Base-by-base conservation (phyloP, 1,140 invertebrate species). In the Himalopsyche phryganea region DNA sequence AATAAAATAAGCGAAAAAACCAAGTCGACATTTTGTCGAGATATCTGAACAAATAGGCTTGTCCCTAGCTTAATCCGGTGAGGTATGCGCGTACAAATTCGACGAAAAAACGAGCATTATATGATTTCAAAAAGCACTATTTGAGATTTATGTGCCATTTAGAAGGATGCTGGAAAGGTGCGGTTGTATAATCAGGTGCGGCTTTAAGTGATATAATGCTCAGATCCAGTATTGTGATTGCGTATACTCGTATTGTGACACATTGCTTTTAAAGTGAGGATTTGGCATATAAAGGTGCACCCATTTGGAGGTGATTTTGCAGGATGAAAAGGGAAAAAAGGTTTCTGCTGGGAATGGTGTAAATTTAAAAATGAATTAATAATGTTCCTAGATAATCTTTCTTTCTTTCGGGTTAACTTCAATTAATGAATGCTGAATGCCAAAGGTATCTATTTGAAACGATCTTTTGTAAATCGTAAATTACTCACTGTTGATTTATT, bases 1-100 rank as follows among this genome's bases (percentile, higher is more conserved):
- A 45, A 54, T 19, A 36, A 23, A 17, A 40, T 41, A 18, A 48
- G 48, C 44, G 47, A 48, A 61, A 47, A 48, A 50, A 28, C 42
- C 6, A 32, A 11, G 23, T 17, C 51, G 52, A 50, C 50, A 53
- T 61, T 62, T 50, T 58, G 51, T 58, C 55, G 41, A 35, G 54
- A 62, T 62, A 62, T 62, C 50, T 50, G 46, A 41, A 62, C 60
- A 62, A 62, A 62, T 62, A 53, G 58, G 58, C 32, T 40, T 53
- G 50, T 35, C 42, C 45, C 42, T 13, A 11, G 20, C 50, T 48
- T 53, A 58, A 51, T 50, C 55, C 55, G 20, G 14, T 18, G 19
- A 44, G 20, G 33, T 28, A 28, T 28, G 23, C 9, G 23, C 23
- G 23, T 28, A 28, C 23, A 28, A 28, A 28, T 28, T 28, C 23